Evolutionary conservation across 2,797 vertebrate species (phyloP).

Genomic region (Uromys caudimaculatus): DNA sequence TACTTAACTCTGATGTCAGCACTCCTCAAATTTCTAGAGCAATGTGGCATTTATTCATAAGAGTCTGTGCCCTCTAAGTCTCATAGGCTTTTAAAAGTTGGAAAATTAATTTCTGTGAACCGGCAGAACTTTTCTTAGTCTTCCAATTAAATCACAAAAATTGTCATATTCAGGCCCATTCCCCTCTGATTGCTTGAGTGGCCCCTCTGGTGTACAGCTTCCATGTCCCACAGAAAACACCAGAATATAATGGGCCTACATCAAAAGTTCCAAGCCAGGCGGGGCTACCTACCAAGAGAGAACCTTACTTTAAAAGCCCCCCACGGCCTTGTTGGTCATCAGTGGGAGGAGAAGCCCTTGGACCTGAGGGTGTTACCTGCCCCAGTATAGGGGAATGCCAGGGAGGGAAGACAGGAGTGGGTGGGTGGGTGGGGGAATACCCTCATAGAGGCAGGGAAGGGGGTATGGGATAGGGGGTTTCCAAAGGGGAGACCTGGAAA

Average conservation of each 20-base stretch:
- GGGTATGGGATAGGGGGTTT: no score
- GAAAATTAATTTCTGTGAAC: conserved; percentile 33
- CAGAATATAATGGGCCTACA: background rate
- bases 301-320: background rate
- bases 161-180: background rate
- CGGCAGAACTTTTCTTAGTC: background rate
- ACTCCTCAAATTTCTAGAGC: background rate
- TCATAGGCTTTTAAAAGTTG: background rate
- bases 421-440: no score
- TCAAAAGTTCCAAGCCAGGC: background rate
- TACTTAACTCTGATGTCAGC: background rate
- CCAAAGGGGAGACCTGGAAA: no score
- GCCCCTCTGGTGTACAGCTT: background rate
- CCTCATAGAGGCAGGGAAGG: no score
- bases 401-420: no score
- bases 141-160: conserved; percentile 28
- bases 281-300: background rate
- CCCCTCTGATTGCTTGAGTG: background rate
- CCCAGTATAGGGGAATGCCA: no score
- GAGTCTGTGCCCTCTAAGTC: background rate
- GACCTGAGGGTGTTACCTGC: no score
- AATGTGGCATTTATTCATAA: conserved; percentile 19
- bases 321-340: no score
- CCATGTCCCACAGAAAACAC: background rate
- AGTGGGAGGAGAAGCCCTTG: no score